A percentile compares a stretch with the other conserved stretches of the same genome.
phyloP scores from a whole-genome alignment of 2,888 invertebrate species.

The Thalpophila matura region DNA sequence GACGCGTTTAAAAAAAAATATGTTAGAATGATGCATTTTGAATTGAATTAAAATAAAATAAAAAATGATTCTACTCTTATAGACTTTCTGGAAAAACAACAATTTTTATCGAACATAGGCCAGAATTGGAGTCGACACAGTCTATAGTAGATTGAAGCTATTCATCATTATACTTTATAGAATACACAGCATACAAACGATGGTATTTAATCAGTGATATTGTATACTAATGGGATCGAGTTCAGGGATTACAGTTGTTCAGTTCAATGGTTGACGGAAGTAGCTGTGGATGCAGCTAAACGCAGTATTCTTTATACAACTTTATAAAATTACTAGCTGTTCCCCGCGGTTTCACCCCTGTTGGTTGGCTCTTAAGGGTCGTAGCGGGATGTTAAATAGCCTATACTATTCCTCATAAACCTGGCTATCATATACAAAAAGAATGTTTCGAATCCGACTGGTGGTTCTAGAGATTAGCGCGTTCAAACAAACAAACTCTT shows the following conservation, averaged over 20 bases:
- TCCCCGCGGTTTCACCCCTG: too few species aligned
- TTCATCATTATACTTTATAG: conserved; percentile 16
- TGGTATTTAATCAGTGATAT: conserved; percentile 47
- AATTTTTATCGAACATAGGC: background rate
- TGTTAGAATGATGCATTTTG: background rate
- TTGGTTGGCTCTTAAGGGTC: too few species aligned
- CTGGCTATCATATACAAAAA: too few species aligned
- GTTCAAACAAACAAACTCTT: too few species aligned
- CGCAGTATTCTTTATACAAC: conserved; percentile 10
- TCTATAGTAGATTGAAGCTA: conserved; percentile 20
- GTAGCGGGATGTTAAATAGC: too few species aligned
- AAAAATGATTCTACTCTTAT: too few species aligned
- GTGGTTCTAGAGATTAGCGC: too few species aligned
- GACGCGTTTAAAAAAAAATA: too few species aligned
- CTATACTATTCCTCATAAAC: too few species aligned
- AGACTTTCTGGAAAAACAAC: too few species aligned
- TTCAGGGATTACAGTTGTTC: conserved; percentile 49
- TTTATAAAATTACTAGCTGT: conserved; percentile 6
- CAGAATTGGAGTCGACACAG: background rate
- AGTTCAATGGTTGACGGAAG: conserved; percentile 54
- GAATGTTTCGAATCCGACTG: too few species aligned
- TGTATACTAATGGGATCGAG: conserved; percentile 44
- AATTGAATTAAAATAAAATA: too few species aligned
- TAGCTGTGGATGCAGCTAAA: conserved; percentile 24
- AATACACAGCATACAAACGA: conserved; percentile 13